Percentiles rank a stretch among this genome's conserved stretches.
Conservation (phyloP, 2,113 vertebrate genomes). For the Cephalopholis sonnerati region DNA sequence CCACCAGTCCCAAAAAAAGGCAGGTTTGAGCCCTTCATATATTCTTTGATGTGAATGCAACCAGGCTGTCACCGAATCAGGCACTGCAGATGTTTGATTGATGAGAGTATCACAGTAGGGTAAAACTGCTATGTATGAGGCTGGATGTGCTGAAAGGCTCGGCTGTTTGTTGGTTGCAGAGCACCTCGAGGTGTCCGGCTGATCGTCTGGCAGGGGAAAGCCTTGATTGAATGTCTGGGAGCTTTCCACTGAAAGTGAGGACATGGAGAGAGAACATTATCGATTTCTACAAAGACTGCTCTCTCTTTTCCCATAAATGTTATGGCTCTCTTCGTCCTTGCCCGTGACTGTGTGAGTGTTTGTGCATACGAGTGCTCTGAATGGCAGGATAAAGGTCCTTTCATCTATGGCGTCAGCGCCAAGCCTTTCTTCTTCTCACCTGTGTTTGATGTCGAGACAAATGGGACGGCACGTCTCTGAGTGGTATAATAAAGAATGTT, state of each 20-base stretch:
- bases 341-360: slow-evolving; percentile 3
- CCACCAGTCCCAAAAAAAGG: neutral
- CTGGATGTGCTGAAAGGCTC: neutral
- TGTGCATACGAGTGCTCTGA: slow-evolving; percentile 14
- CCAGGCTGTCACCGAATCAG: slow-evolving; percentile 19
- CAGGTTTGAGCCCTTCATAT: slow-evolving; percentile 30
- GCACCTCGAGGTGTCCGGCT: slow-evolving; percentile 18
- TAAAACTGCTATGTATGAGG: slow-evolving; percentile 1
- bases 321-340: slow-evolving; percentile 35
- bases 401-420: slow-evolving; percentile 40
- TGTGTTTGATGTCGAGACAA: slow-evolving; percentile 54
- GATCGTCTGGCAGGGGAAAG: slow-evolving; percentile 34
- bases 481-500: slow-evolving; percentile 22
- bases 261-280: slow-evolving; percentile 50
- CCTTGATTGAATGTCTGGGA: slow-evolving; percentile 52
- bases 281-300: slow-evolving; percentile 43
- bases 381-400: slow-evolving; percentile 33
- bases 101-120: slow-evolving; percentile 7
- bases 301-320: slow-evolving; percentile 52
- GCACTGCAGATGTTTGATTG: slow-evolving; percentile 47
- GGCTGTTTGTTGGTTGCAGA: slow-evolving; percentile 21
- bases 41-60: slow-evolving; percentile 21
- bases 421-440: slow-evolving; percentile 23
- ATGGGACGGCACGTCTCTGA: slow-evolving; percentile 11
- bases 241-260: slow-evolving; percentile 33